phyloP scores from a whole-genome alignment of 2,797 vertebrate species.

The Taenioides sp. region DNA sequence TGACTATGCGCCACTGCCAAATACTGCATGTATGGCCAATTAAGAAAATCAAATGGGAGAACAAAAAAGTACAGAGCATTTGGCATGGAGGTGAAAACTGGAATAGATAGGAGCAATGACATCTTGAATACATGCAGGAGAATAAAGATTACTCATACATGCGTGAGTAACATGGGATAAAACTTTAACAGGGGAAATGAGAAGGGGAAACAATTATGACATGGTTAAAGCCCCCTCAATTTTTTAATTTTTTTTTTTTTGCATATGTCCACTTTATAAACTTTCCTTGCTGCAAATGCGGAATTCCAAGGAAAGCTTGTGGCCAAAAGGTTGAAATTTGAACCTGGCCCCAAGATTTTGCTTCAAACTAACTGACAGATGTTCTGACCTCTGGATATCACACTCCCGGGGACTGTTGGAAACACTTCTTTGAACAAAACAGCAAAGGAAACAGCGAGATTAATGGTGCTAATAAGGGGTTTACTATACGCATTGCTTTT shows the following conservation, averaged over 20 bases:
- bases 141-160: neutral
- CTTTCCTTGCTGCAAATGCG: neutral
- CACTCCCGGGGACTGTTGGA: neutral
- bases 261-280: neutral
- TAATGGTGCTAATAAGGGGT: neutral
- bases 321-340: constrained; percentile 31
- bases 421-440: neutral
- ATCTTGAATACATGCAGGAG: too few relatives aligned
- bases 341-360: constrained; percentile 17
- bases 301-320: constrained; percentile 14
- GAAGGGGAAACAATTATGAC: too few relatives aligned
- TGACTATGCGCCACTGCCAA: too few relatives aligned
- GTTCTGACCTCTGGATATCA: neutral
- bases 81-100: too few relatives aligned
- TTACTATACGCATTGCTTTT: neutral
- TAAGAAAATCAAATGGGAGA: too few relatives aligned
- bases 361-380: constrained; percentile 8
- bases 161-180: too few relatives aligned
- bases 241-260: too few relatives aligned
- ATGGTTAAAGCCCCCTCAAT: too few relatives aligned
- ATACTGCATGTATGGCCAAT: too few relatives aligned
- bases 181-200: too few relatives aligned
- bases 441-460: neutral
- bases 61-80: too few relatives aligned
- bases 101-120: too few relatives aligned